Conservation (phyloP, 2,888 invertebrate genomes). For the Drepanosiphum platanoidis region DNA sequence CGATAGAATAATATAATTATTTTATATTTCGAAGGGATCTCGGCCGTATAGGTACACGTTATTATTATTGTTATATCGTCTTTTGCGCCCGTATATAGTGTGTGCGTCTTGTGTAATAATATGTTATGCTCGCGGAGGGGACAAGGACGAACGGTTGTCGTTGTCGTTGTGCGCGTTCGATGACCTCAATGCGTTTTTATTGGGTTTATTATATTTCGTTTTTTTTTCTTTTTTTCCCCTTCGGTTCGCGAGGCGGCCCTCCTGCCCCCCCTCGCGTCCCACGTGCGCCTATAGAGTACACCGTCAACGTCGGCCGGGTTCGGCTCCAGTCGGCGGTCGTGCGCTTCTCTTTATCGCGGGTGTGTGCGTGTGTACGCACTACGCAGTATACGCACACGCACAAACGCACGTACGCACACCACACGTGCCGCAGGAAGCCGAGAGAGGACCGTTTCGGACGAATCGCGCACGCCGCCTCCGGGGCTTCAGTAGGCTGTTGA, state of each 20-base stretch:
- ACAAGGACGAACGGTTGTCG: constrained; percentile 28
- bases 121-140: not conserved
- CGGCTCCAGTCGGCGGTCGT: constrained; percentile 51
- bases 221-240: constrained; percentile 2
- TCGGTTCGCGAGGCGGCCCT: constrained; percentile 10
- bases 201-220: constrained; percentile 26
- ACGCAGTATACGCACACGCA: constrained; percentile 21
- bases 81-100: not conserved
- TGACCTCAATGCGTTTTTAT: constrained; percentile 56
- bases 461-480: constrained; percentile 35
- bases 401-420: not conserved
- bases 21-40: too few relatives aligned
- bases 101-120: too few relatives aligned
- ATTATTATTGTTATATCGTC: not conserved
- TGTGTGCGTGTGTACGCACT: constrained; percentile 10
- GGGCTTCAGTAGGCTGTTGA: constrained; percentile 61
- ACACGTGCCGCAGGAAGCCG: constrained; percentile 62
- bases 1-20: not conserved
- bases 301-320: constrained; percentile 48
- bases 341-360: constrained; percentile 44
- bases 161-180: constrained; percentile 48
- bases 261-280: not conserved
- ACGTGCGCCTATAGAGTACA: not conserved
- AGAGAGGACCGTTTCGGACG: constrained; percentile 56
- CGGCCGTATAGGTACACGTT: not conserved